These are phyloP conservation scores for Lanius ludovicianus DNA, from an alignment of 2,113 vertebrate species.

Conservation along the genomic window DNA sequence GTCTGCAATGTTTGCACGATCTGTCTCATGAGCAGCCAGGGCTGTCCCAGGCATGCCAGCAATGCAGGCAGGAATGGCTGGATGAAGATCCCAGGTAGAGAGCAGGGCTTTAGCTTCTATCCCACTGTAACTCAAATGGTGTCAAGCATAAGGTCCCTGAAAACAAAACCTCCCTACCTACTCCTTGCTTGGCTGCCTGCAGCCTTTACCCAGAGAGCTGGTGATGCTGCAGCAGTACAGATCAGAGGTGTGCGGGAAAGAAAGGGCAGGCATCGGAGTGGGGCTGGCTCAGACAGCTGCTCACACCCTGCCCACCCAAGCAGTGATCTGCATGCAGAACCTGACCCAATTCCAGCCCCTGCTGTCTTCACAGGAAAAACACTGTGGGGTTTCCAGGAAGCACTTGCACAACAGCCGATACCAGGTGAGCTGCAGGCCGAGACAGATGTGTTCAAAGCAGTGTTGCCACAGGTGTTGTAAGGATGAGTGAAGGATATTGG, in stretches of 20 bases:
- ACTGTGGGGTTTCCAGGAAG: not conserved
- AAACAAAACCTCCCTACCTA: not conserved
- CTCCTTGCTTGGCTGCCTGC: fast-evolving
- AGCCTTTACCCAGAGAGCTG: not conserved
- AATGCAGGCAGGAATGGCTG: not conserved
- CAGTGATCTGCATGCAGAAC: not conserved
- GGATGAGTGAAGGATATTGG: not conserved
- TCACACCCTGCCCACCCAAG: not conserved
- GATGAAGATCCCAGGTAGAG: not conserved
- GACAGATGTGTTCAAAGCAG: not conserved
- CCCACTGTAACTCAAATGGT: not conserved
- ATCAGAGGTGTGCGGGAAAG: not conserved
- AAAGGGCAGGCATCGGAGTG: fast-evolving
- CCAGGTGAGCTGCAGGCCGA: not conserved
- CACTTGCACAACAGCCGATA: not conserved
- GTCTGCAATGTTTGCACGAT: not conserved
- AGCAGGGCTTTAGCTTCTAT: not conserved
- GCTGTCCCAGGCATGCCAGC: not conserved
- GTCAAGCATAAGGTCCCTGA: not conserved
- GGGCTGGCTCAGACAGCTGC: not conserved
- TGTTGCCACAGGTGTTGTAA: not conserved
- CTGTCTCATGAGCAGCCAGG: fast-evolving
- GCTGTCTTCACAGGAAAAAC: not conserved
- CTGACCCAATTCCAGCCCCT: not conserved
- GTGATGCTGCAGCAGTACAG: not conserved